phyloP scores from a whole-genome alignment of 2,113 vertebrate species.

The Perca schrenkii region DNA sequence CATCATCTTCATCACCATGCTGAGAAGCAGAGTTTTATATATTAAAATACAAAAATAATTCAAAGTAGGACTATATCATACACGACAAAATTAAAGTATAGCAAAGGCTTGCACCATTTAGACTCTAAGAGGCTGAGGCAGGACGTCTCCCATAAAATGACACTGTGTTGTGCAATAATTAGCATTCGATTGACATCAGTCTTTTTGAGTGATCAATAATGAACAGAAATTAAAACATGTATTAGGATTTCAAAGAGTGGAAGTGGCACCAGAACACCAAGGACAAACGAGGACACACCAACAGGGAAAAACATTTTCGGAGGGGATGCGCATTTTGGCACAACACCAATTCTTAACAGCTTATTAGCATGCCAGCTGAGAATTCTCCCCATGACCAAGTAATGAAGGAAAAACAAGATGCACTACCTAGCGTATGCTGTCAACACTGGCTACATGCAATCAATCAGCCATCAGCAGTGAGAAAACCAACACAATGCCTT shows the following conservation, averaged over 20 bases:
- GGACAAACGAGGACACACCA: constrained; percentile 48
- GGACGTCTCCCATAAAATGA: neutral
- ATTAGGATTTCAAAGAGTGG: neutral
- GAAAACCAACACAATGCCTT: constrained; percentile 11
- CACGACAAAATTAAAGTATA: neutral
- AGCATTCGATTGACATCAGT: neutral
- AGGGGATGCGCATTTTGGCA: constrained; percentile 30
- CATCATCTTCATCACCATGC: neutral
- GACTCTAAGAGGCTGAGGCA: neutral
- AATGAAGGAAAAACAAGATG: constrained; percentile 72
- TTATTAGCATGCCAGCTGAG: constrained; percentile 69
- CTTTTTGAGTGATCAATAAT: neutral
- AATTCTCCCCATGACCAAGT: constrained; percentile 54
- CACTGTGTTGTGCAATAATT: neutral
- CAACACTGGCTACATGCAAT: constrained; percentile 64
- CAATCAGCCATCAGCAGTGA: constrained; percentile 65
- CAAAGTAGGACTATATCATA: neutral
- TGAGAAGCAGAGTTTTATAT: neutral
- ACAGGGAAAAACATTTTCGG: constrained; percentile 8
- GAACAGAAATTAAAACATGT: neutral
- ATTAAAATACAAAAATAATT: neutral
- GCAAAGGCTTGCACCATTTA: neutral
- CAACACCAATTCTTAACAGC: constrained; percentile 45
- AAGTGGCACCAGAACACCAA: neutral
- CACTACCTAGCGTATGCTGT: constrained; percentile 71